Evolutionary conservation across 2,797 vertebrate genomes (phyloP).

Genomic region (Amblyopsis hoosieri): DNA sequence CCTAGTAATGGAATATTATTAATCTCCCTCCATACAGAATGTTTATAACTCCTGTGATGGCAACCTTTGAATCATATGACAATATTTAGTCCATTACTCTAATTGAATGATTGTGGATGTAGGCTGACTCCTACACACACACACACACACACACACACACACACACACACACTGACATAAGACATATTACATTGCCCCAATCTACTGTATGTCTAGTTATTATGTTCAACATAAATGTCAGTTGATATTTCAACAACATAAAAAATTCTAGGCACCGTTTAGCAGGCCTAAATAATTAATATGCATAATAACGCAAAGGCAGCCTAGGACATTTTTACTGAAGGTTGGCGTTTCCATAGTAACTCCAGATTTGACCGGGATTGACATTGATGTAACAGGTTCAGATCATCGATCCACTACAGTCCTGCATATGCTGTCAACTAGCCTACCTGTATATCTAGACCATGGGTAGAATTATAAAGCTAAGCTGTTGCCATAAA

Average conservation of each 20-base stretch:
- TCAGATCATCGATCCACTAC: too few relatives aligned
- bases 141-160: neutral
- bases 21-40: slow-evolving; percentile 23
- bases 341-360: slow-evolving; percentile 41
- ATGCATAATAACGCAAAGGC: slow-evolving; percentile 25
- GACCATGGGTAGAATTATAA: too few relatives aligned
- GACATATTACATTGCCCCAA: slow-evolving; percentile 33
- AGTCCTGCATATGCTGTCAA: too few relatives aligned
- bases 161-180: slow-evolving; percentile 48
- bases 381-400: slow-evolving; percentile 14
- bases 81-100: slow-evolving; percentile 41
- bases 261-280: too few relatives aligned
- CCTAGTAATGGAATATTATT: slow-evolving; percentile 39
- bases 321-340: slow-evolving; percentile 4
- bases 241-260: too few relatives aligned
- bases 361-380: slow-evolving; percentile 19
- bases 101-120: neutral
- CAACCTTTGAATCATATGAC: slow-evolving; percentile 61
- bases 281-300: too few relatives aligned
- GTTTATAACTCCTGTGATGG: slow-evolving; percentile 45
- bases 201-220: slow-evolving; percentile 22
- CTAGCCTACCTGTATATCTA: too few relatives aligned
- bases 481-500: too few relatives aligned
- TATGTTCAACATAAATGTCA: too few relatives aligned
- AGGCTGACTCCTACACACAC: neutral